A percentile compares a stretch with the other conserved stretches of the same genome.
phyloP scores from a whole-genome alignment of 2,888 invertebrate species.

The Branchellion lobata region DNA sequence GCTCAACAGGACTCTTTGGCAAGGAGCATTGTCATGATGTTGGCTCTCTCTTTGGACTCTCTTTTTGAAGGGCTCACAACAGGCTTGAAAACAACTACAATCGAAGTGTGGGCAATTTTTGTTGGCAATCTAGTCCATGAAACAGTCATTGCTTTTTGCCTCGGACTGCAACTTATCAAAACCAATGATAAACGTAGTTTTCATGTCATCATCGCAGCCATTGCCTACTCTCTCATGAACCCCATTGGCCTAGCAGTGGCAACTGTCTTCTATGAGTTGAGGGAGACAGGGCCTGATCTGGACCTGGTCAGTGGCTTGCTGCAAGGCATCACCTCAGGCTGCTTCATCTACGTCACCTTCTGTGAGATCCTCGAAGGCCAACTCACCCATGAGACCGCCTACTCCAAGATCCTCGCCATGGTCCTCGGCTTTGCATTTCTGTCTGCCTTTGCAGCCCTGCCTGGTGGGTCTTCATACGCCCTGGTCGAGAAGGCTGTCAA shows the following conservation, averaged over 20 bases:
- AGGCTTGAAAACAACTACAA: constrained; percentile 46
- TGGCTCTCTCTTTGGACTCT: constrained; percentile 49
- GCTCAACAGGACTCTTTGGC: constrained; percentile 44
- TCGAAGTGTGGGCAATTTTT: constrained; percentile 48
- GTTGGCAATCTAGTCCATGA: constrained; percentile 50
- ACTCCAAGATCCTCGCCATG: constrained; percentile 48
- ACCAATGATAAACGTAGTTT: constrained; percentile 28
- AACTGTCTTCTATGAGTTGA: constrained; percentile 42
- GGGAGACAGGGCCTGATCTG: constrained; percentile 12
- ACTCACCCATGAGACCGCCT: constrained; percentile 43
- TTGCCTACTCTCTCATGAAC: constrained; percentile 45
- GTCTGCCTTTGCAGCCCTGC: constrained; percentile 43
- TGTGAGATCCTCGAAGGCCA: constrained; percentile 48
- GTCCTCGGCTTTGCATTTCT: constrained; percentile 48
- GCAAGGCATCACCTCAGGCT: constrained; percentile 41
- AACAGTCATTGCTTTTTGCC: constrained; percentile 48
- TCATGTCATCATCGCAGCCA: constrained; percentile 38
- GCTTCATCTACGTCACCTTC: constrained; percentile 49
- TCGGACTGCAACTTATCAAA: constrained; percentile 49
- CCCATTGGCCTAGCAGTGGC: constrained; percentile 45
- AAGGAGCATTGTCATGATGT: constrained; percentile 47
- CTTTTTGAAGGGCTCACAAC: constrained; percentile 49
- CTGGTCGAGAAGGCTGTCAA: background rate
- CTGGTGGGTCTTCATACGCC: constrained; percentile 42
- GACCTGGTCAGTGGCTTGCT: constrained; percentile 46